phyloP scores from a whole-genome alignment of 2,888 invertebrate species.

The Dryomyza anilis region DNA sequence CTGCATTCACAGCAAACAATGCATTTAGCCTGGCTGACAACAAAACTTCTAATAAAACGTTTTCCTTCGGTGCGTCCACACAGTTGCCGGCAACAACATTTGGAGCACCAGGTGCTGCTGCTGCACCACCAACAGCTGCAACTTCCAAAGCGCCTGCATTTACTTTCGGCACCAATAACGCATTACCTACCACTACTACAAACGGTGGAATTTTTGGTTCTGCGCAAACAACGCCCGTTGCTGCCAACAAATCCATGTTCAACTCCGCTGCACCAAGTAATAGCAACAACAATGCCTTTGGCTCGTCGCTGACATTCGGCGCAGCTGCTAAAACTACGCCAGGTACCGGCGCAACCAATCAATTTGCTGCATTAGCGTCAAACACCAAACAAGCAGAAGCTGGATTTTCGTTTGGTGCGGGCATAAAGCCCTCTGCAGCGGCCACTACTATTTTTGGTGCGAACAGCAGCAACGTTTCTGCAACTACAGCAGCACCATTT shows the following conservation, averaged over 20 bases:
- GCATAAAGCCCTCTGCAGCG: slow-evolving; percentile 20
- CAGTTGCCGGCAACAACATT: not conserved
- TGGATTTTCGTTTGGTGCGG: slow-evolving; percentile 34
- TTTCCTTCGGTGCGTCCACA: not conserved
- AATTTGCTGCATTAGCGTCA: not conserved
- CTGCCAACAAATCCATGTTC: not conserved
- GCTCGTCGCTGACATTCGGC: too few relatives aligned
- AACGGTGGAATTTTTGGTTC: not conserved
- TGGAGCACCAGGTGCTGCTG: not conserved
- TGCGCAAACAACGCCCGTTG: not conserved
- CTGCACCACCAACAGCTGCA: not conserved
- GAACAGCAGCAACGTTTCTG: slow-evolving; percentile 26
- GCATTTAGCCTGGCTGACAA: not conserved
- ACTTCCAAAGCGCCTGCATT: not conserved
- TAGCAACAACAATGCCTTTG: slow-evolving; percentile 20
- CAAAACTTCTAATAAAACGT: not conserved
- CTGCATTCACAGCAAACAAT: not conserved
- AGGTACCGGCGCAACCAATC: too few relatives aligned
- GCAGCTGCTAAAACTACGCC: too few relatives aligned
- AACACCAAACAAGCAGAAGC: not conserved
- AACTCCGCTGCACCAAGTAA: slow-evolving; percentile 18
- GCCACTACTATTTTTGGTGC: slow-evolving; percentile 1
- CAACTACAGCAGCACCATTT: too few relatives aligned
- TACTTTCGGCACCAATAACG: not conserved
- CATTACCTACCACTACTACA: not conserved